Conservation (phyloP, 53 echinoderm and acorn worm genomes). For the Echinarachnius parma region DNA sequence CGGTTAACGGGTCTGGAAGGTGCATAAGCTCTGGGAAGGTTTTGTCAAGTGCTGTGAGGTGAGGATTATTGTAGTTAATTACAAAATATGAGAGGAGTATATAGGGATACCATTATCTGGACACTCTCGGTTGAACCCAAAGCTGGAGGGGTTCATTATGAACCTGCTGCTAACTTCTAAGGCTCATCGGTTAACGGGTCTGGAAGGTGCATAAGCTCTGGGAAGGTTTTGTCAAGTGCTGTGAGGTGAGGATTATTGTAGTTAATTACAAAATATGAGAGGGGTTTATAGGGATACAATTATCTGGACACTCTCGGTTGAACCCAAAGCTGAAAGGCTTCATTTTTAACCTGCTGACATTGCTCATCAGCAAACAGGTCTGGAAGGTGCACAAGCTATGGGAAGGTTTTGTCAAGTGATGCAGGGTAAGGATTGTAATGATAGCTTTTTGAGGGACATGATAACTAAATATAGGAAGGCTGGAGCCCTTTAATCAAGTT, state of each 20-base stretch:
- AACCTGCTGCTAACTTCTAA: slow-evolving; percentile 84
- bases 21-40: slow-evolving; percentile 95
- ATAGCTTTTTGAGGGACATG: too few species aligned
- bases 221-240: slow-evolving; percentile 99
- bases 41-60: slow-evolving; percentile 99
- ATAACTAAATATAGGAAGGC: too few species aligned
- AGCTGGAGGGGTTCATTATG: slow-evolving; percentile 96
- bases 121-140: slow-evolving; percentile 91
- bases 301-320: too few species aligned
- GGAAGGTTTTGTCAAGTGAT: slow-evolving; percentile 99
- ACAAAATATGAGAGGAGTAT: too few species aligned
- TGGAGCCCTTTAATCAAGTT: too few species aligned
- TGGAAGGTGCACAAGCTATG: slow-evolving; percentile 93
- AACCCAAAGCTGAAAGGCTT: slow-evolving; percentile 92
- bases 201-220: slow-evolving; percentile 93
- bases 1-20: slow-evolving; percentile 87
- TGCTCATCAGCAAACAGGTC: slow-evolving; percentile 84
- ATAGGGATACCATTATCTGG: too few species aligned
- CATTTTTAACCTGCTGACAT: slow-evolving; percentile 91
- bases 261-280: too few species aligned
- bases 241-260: slow-evolving; percentile 98
- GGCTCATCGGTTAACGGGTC: slow-evolving; percentile 84
- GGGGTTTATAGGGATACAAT: too few species aligned
- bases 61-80: too few species aligned
- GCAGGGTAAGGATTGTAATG: slow-evolving; percentile 97